Evolutionary conservation across 2,888 invertebrate genomes (phyloP).

Genomic region (Bombyx huttoni): DNA sequence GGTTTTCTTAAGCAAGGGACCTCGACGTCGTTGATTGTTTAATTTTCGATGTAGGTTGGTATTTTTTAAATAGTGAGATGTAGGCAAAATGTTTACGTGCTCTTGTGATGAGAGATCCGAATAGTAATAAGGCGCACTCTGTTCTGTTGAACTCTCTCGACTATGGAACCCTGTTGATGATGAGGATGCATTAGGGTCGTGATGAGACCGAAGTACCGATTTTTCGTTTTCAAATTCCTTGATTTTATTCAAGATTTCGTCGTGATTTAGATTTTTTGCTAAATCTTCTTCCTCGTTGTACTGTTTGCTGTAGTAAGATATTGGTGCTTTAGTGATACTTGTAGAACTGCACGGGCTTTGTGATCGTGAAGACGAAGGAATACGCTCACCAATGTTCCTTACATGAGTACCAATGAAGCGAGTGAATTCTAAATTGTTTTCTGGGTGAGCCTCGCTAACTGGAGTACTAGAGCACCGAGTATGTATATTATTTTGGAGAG

Average conservation of each 20-base stretch:
- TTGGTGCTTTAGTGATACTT: slow-evolving; percentile 45
- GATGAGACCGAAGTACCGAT: slow-evolving; percentile 31
- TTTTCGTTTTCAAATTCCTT: slow-evolving; percentile 62
- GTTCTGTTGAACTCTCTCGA: slow-evolving; percentile 75
- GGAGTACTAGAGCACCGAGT: slow-evolving; percentile 52
- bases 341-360: slow-evolving; percentile 51
- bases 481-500: slow-evolving; percentile 23
- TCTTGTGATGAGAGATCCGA: slow-evolving; percentile 79
- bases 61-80: slow-evolving; percentile 61
- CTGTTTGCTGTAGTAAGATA: slow-evolving; percentile 64
- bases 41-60: slow-evolving; percentile 69
- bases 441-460: slow-evolving; percentile 25
- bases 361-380: slow-evolving; percentile 40
- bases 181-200: slow-evolving; percentile 42
- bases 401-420: slow-evolving; percentile 22
- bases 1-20: slow-evolving; percentile 71
- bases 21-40: slow-evolving; percentile 82
- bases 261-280: slow-evolving; percentile 58
- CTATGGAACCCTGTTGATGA: slow-evolving; percentile 69
- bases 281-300: slow-evolving; percentile 43
- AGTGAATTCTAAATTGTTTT: slow-evolving; percentile 18
- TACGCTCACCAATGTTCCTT: slow-evolving; percentile 31
- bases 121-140: slow-evolving; percentile 88
- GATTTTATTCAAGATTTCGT: slow-evolving; percentile 48
- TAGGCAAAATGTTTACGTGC: slow-evolving; percentile 56